Percentiles rank a stretch among this genome's conserved stretches.
These are phyloP conservation scores for Temnopleurus reevesii DNA, from an alignment of 53 echinoderm and acorn worm genomes.

Conservation along the genomic window DNA sequence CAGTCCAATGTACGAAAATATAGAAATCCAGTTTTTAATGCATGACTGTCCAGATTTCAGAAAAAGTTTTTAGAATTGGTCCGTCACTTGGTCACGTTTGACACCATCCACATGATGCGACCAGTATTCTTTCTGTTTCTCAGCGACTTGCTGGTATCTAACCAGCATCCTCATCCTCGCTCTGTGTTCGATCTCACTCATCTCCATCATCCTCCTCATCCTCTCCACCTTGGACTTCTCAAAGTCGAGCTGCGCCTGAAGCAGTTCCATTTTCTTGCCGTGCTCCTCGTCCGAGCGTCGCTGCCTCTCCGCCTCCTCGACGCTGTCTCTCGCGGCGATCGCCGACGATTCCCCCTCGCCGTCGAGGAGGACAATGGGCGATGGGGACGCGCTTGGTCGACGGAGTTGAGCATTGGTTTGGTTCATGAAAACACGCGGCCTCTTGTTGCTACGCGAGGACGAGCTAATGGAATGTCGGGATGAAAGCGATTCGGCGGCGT, in stretches of 20 bases:
- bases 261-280: conserved; percentile 12
- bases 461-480: conserved; percentile 31
- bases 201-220: conserved; percentile 61
- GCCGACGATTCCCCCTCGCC: not conserved
- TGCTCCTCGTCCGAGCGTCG: conserved; percentile 40
- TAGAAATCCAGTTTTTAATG: too few relatives aligned
- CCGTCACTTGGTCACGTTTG: not conserved
- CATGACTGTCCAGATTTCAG: too few relatives aligned
- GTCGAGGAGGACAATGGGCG: not conserved
- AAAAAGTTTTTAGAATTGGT: conserved; percentile 11
- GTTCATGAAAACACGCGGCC: not conserved
- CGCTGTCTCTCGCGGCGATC: not conserved
- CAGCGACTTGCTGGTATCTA: conserved; percentile 42
- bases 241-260: conserved; percentile 50
- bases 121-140: conserved; percentile 55
- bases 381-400: conserved; percentile 8
- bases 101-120: not conserved
- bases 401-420: not conserved
- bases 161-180: conserved; percentile 58
- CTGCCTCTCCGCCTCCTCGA: conserved; percentile 7
- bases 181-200: conserved; percentile 47
- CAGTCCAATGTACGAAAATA: not conserved
- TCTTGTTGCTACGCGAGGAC: conserved; percentile 17
- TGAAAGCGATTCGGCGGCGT: conserved; percentile 35
- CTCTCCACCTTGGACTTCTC: conserved; percentile 53